A percentile compares a stretch with the other conserved stretches of the same genome.
Evolutionary conservation across 2,797 vertebrate species (phyloP).

Genomic region (Loris lydekkerianus): DNA sequence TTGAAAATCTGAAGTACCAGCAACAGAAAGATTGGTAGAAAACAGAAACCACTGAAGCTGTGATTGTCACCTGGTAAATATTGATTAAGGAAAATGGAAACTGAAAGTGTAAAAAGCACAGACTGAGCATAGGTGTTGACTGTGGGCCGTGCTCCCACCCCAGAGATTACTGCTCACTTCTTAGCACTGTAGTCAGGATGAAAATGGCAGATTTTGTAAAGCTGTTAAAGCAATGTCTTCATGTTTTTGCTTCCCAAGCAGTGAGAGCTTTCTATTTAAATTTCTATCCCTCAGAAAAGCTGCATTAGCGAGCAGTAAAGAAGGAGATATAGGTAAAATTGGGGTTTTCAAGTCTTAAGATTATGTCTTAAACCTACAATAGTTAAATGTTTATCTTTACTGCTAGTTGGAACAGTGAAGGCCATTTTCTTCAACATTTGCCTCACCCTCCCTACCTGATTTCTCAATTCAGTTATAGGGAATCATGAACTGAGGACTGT

Average conservation of each 20-base stretch:
- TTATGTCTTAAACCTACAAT: conserved; percentile 37
- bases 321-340: conserved; percentile 61
- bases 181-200: conserved; percentile 70
- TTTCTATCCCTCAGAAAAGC: conserved; percentile 54
- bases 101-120: conserved; percentile 74
- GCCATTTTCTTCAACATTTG: conserved; percentile 67
- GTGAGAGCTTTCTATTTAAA: conserved; percentile 75
- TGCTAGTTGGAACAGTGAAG: conserved; percentile 48
- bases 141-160: conserved; percentile 55
- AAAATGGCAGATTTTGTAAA: conserved; percentile 72
- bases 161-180: conserved; percentile 74
- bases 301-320: conserved; percentile 66
- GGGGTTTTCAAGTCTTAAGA: conserved; percentile 44
- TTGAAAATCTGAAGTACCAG: conserved; percentile 29
- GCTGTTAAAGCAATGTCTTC: conserved; percentile 71
- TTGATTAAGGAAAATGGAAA: conserved; percentile 79
- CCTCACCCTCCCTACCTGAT: conserved; percentile 16
- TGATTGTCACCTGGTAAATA: conserved; percentile 67
- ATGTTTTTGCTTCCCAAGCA: conserved; percentile 77
- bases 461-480: conserved; percentile 51
- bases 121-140: conserved; percentile 67
- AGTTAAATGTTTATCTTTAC: conserved; percentile 61
- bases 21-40: conserved; percentile 64
- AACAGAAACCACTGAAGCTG: conserved; percentile 64
- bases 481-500: conserved; percentile 60